Percentiles rank a stretch among this genome's conserved stretches.
These are phyloP conservation scores for Drosophila meridiana DNA, from an alignment of 2,888 invertebrate species.

Conservation along the genomic window DNA sequence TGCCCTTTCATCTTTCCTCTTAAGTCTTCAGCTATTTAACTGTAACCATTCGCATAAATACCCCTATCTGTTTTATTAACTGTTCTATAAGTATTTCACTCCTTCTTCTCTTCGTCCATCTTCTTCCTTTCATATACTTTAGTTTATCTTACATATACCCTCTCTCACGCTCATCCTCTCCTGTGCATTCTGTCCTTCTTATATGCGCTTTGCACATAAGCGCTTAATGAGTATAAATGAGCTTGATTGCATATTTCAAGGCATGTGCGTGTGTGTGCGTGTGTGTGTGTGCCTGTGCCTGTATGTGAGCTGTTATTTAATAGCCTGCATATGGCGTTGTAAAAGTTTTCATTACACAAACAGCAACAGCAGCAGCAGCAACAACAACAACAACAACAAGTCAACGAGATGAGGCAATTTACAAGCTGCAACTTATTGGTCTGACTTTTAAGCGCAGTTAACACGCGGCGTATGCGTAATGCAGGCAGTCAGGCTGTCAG, in stretches of 20 bases:
- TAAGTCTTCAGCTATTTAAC: not conserved
- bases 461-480: conserved; percentile 79
- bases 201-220: conserved; percentile 66
- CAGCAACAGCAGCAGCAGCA: conserved; percentile 65
- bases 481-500: conserved; percentile 41
- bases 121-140: not conserved
- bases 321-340: conserved; percentile 81
- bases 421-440: conserved; percentile 73
- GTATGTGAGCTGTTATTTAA: conserved; percentile 70
- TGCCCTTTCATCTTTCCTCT: not conserved
- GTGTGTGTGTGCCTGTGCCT: conserved; percentile 12
- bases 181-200: conserved; percentile 35
- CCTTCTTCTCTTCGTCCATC: not conserved
- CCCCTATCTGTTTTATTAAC: not conserved
- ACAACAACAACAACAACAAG: conserved; percentile 48
- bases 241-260: conserved; percentile 79
- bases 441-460: conserved; percentile 78
- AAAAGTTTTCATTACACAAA: conserved; percentile 81
- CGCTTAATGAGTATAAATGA: conserved; percentile 80
- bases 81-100: not conserved
- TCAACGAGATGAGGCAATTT: conserved; percentile 62
- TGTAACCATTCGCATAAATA: not conserved
- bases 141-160: not conserved
- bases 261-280: conserved; percentile 34
- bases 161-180: conserved; percentile 22